phyloP scores from a whole-genome alignment of 2,797 vertebrate species.

The Hoplostethus mediterraneus region DNA sequence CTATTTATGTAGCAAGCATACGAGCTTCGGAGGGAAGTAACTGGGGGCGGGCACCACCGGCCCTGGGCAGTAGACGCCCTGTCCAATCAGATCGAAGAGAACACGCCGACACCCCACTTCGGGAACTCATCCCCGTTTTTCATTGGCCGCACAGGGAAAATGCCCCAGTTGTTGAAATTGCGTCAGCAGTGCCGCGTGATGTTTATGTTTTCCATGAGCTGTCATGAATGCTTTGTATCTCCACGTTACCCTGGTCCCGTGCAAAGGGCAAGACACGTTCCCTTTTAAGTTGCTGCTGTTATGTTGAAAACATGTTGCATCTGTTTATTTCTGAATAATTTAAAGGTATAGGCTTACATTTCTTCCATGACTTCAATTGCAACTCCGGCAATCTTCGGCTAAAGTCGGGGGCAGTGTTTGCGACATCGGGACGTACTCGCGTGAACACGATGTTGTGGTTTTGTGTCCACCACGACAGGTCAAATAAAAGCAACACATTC shows the following conservation, averaged over 20 bases:
- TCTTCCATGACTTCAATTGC: neutral
- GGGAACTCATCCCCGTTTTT: neutral
- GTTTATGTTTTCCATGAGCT: conserved; percentile 34
- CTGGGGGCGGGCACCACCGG: conserved; percentile 39
- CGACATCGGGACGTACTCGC: neutral
- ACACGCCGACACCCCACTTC: conserved; percentile 48
- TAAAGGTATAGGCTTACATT: too few species aligned
- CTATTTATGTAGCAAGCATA: conserved; percentile 30
- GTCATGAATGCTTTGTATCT: neutral
- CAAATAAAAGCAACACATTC: conserved; percentile 27
- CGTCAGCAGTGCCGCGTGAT: conserved; percentile 37
- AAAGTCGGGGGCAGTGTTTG: conserved; percentile 15
- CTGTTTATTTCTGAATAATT: neutral
- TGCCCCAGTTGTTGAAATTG: neutral
- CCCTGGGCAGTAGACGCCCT: neutral
- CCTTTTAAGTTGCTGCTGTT: too few species aligned
- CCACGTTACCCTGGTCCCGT: neutral
- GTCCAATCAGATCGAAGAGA: conserved; percentile 64
- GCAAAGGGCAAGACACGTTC: too few species aligned
- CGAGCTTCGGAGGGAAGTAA: conserved; percentile 45
- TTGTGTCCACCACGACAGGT: neutral
- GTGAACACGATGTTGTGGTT: neutral
- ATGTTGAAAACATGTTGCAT: neutral
- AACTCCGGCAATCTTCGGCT: conserved; percentile 37
- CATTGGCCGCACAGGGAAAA: conserved; percentile 48